A percentile compares a stretch with the other conserved stretches of the same genome.
Conservation (phyloP, 2,113 vertebrate species). For the Gracilinanus agilis region DNA sequence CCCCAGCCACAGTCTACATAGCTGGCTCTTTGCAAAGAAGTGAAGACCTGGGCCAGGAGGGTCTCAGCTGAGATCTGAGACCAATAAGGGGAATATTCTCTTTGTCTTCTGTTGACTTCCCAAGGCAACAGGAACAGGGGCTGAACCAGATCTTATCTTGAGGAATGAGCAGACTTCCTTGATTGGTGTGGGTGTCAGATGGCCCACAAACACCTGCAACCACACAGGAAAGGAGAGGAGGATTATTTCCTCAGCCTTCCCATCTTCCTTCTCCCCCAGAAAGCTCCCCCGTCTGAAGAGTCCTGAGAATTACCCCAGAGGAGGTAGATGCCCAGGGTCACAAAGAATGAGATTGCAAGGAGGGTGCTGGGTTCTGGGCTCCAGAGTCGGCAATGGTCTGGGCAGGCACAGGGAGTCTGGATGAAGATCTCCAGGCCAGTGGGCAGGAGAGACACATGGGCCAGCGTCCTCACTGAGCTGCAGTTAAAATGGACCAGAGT, state of each 20-base stretch:
- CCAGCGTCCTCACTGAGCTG: conserved; percentile 68
- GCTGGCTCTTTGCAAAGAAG: background rate
- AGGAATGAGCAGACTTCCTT: conserved; percentile 83
- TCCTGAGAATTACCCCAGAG: conserved; percentile 77
- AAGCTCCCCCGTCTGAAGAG: background rate
- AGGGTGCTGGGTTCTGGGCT: conserved; percentile 84
- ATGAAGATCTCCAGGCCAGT: conserved; percentile 82
- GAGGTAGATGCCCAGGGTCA: conserved; percentile 82
- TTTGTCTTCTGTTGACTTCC: background rate
- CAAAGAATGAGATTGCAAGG: conserved; percentile 84
- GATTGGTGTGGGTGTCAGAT: conserved; percentile 77
- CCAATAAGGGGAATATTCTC: conserved; percentile 46
- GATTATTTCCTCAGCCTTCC: background rate
- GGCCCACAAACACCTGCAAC: conserved; percentile 83
- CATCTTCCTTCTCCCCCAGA: background rate
- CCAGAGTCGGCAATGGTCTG: conserved; percentile 80
- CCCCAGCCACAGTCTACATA: background rate
- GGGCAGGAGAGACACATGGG: conserved; percentile 64
- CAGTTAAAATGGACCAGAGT: conserved; percentile 86
- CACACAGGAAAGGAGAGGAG: background rate
- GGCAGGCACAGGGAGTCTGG: conserved; percentile 85
- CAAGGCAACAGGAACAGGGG: conserved; percentile 77
- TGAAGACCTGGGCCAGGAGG: background rate
- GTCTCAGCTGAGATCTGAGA: background rate
- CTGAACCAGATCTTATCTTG: conserved; percentile 85